A percentile compares a stretch with the other conserved stretches of the same genome.
Evolutionary conservation across 2,888 invertebrate species (phyloP).

Genomic region (Hypolimnas misippus): DNA sequence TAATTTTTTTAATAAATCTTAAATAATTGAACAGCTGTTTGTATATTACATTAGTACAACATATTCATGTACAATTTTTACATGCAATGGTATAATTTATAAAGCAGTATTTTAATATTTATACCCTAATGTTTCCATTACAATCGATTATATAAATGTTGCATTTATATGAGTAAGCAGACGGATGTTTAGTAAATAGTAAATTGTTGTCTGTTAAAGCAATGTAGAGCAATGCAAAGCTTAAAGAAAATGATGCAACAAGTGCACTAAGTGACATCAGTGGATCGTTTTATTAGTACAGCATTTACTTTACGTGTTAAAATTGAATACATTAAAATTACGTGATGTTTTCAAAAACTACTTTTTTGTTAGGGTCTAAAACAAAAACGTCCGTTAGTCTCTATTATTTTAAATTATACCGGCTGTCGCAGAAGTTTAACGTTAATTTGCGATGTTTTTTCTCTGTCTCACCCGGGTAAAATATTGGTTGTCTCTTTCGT

Average conservation of each 20-base stretch:
- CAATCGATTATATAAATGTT: neutral
- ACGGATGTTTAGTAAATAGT: conserved; percentile 3
- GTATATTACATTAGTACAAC: too few relatives aligned
- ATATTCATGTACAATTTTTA: too few relatives aligned
- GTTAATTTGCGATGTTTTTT: conserved; percentile 15
- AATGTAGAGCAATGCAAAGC: neutral
- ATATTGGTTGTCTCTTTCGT: conserved; percentile 33
- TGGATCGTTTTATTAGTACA: neutral
- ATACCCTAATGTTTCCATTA: neutral
- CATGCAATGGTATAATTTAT: neutral
- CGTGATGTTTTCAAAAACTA: neutral
- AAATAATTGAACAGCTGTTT: too few relatives aligned
- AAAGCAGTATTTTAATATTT: neutral
- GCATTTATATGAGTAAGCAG: conserved; percentile 1
- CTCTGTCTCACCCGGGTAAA: conserved; percentile 34
- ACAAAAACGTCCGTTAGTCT: conserved; percentile 1
- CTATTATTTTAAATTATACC: conserved; percentile 26
- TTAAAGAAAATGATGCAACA: conserved; percentile 26
- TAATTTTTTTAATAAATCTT: too few relatives aligned
- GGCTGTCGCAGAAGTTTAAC: conserved; percentile 29
- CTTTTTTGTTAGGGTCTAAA: neutral
- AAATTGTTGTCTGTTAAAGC: conserved; percentile 10
- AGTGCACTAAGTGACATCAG: conserved; percentile 23
- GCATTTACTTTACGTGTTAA: neutral
- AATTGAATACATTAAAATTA: neutral